Evolutionary conservation across 2,113 vertebrate genomes (phyloP).

Genomic region (Leucopsar rothschildi): DNA sequence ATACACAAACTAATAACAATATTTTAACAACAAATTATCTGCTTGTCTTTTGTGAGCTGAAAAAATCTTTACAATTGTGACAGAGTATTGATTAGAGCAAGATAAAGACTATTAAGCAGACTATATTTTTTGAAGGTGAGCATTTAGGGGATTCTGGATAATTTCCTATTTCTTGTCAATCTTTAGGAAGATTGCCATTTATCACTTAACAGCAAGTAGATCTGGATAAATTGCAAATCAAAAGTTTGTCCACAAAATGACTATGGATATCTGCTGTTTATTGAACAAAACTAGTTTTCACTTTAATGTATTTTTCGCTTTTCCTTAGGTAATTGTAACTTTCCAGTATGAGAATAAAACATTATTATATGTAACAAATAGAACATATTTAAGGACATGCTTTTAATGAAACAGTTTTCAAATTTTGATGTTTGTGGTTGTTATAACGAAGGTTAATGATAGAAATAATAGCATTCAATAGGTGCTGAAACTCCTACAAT

Average conservation of each 20-base stretch:
- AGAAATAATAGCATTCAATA: background rate
- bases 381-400: background rate
- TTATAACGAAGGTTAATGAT: background rate
- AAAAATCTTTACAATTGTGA: background rate
- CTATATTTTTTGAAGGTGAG: background rate
- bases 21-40: background rate
- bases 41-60: background rate
- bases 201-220: background rate
- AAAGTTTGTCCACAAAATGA: background rate
- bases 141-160: background rate
- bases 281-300: background rate
- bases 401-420: background rate
- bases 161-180: background rate
- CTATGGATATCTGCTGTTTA: background rate
- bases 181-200: background rate
- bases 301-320: background rate
- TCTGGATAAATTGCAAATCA: background rate
- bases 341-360: background rate
- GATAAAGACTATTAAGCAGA: background rate
- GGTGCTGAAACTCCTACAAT: background rate
- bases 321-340: background rate
- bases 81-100: background rate
- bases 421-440: background rate
- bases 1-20: background rate
- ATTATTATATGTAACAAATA: background rate